Conservation (phyloP, 2,113 vertebrate genomes). For the Murina feae region DNA sequence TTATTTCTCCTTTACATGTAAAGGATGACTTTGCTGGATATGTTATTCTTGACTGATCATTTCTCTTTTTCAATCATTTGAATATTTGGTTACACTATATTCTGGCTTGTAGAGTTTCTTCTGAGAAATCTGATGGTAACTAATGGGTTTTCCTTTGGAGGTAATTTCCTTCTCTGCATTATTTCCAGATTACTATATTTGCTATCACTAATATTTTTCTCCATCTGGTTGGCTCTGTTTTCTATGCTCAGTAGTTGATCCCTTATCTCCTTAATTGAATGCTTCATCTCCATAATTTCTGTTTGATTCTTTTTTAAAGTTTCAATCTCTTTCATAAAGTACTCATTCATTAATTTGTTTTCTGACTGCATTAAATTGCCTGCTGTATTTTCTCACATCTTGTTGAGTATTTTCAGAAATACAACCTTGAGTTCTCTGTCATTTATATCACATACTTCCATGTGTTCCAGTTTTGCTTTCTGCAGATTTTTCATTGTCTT, state of each 20-base stretch:
- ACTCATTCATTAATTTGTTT: not conserved
- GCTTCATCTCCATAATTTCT: not conserved
- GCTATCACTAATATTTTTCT: not conserved
- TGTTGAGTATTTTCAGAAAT: not conserved
- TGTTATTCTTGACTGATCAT: not conserved
- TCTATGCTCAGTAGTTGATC: not conserved
- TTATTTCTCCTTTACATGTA: not conserved
- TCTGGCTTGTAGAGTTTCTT: not conserved
- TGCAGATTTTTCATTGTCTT: not conserved
- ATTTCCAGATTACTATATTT: not conserved
- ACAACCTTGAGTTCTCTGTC: not conserved
- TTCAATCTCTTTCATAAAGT: not conserved
- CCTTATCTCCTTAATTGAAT: not conserved
- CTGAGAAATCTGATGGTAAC: not conserved
- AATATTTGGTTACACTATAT: not conserved
- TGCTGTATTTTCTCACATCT: not conserved
- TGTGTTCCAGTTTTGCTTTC: not conserved
- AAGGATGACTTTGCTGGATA: not conserved
- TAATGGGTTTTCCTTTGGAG: not conserved
- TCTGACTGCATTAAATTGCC: not conserved
- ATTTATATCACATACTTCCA: not conserved
- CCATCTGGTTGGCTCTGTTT: not conserved
- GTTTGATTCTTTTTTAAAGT: not conserved
- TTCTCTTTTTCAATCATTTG: not conserved
- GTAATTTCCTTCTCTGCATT: not conserved